Base-by-base conservation (phyloP, 2,113 vertebrate genomes). In the Rhinopomastus cyanomelas region DNA sequence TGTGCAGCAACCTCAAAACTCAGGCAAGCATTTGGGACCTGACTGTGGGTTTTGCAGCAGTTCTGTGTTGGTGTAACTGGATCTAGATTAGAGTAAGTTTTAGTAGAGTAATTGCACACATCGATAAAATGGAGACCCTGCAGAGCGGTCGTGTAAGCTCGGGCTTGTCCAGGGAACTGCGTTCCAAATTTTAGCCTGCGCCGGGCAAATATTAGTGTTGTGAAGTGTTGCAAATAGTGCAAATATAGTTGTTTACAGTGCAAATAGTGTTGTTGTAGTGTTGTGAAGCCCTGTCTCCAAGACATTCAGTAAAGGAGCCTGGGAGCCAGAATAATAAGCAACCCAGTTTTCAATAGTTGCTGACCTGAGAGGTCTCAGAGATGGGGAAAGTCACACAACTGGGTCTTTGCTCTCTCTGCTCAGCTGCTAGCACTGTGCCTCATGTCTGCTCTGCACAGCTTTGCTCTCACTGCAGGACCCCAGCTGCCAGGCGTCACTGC, bases 1-100 rank as follows among this genome's bases (percentile, higher is more conserved):
- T 42, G 9, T 82, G 66, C 57, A 76, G 76, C 42, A 48, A 55
- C 87, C 87, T 87, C 21, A 85, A 73, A 81, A 56, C 18, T 48
- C 36, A 68, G 57, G 44, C 77, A 90, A 79, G 87, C 81, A 85
- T 88, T 32, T 90, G 78, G 52, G 80, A 85, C 36, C 36, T 51
- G 12, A 81, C 85, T 82, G 73, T n/a, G 89, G 56, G 34, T 39
- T 94, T 91, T 81, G 79, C 48, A 73, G 8, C 32, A 2, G 0
- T 85, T 90, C 72, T 80, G 0, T 62, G 27, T 73, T 82, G 23
- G 34, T 71, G 42, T 89, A 92, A 80, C 68, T 82, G 52, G 67
- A 74, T 93, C 93, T 91, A 68, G 73, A 69, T 36, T 46, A 81
- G 86, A 67, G 62, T 59, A 80, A 68, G 46, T 82, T 92, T 92